Conservation (phyloP, 2,888 invertebrate species). For the Thalpophila matura region DNA sequence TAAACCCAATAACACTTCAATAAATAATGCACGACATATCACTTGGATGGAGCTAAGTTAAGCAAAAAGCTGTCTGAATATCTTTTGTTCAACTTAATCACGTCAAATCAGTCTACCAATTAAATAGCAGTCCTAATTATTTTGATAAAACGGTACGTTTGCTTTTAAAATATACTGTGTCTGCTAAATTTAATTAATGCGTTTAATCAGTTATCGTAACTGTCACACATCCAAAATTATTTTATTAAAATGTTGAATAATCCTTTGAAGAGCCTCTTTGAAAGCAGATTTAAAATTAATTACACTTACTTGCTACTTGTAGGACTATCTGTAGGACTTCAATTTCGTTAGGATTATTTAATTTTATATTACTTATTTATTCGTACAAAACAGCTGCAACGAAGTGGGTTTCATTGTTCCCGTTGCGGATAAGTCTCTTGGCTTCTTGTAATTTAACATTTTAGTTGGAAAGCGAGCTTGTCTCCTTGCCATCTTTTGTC, state of each 20-base stretch:
- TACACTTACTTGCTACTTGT: conserved; percentile 25
- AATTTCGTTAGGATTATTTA: conserved; percentile 46
- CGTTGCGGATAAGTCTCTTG: conserved; percentile 66
- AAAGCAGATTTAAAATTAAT: conserved; percentile 40
- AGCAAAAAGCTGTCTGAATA: background rate
- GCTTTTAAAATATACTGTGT: background rate
- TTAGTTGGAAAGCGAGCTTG: conserved; percentile 73
- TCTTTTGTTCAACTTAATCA: background rate
- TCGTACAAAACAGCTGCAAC: conserved; percentile 57
- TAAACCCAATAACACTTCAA: no score
- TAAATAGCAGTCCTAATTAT: background rate
- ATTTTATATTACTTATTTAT: conserved; percentile 48
- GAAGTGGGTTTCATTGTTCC: conserved; percentile 64
- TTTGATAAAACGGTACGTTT: background rate
- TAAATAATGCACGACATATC: background rate
- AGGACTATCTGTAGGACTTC: conserved; percentile 34
- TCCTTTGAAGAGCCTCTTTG: conserved; percentile 16
- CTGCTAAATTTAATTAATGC: background rate
- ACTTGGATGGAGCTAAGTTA: background rate
- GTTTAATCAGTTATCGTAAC: conserved; percentile 7
- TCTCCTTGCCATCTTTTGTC: conserved; percentile 78
- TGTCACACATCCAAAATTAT: background rate
- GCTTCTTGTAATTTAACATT: conserved; percentile 81
- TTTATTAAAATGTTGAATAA: conserved; percentile 17
- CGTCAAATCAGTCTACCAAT: background rate